Evolutionary conservation across 2,888 invertebrate species (phyloP), one percentile per base, ranked within the genome.

Genomic region (Iselma pallidipennis): DNA sequence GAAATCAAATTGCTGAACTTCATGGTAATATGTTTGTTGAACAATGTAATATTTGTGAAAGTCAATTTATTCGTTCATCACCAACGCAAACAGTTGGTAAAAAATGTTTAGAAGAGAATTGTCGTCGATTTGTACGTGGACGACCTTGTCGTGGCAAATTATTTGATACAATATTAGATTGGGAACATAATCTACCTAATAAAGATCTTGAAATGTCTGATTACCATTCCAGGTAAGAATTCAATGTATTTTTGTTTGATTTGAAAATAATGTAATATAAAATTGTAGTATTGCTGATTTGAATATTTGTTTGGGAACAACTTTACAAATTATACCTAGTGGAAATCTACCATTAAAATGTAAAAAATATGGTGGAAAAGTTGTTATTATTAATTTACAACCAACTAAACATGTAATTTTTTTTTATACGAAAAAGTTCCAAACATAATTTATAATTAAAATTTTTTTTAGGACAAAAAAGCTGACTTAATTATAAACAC

Each of bases 11-110:
- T 64, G 89, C 97, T 9, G 98, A 99, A 82, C 84, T 99, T 50
- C 99, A 99, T 84, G 99, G 99, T 1, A 98, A 99, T 81, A 97
- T 99, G 92, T 99, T 96, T 83, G 86, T 94, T 29, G 96, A 97
- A 79, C 91, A 96, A 78, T 99, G 99, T 79, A 89, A 90, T 77
- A 86, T 89, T 71, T 99, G 99, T 83, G 90, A 91, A 72, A 94
- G 94, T 66, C 91, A 94, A 80, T 96, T 91, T 83, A 88, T 95
- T 23, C 86, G 94, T 45, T 84, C 85, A 55, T 83, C 85, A 45
- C 91, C 95, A 3, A 90, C 93, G 0, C 87, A 89, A 67, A 93
- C 94, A 25, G 95, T 97, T 1, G 94, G 94, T 0, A 87, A 89
- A 76, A 90, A 89, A 74, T 88, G 88, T 77, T 85, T 91, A 1